Percentiles rank a stretch among this genome's conserved stretches.
Conservation (phyloP, 2,888 invertebrate genomes). For the Periphyllus acericola region DNA sequence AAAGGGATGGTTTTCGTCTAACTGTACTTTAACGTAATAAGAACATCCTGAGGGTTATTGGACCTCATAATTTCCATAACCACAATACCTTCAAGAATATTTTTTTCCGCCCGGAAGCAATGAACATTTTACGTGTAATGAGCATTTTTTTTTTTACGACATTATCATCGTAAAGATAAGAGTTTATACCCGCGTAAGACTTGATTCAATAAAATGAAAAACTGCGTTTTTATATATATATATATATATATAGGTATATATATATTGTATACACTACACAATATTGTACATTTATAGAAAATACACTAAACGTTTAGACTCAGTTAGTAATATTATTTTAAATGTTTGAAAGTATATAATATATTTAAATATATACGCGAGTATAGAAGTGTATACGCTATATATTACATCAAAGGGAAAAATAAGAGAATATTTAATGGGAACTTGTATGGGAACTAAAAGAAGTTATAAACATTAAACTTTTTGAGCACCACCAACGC, state of each 20-base stretch:
- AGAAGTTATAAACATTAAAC: neutral
- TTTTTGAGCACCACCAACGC: neutral
- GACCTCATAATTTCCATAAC: constrained; percentile 32
- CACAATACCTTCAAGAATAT: neutral
- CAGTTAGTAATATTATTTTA: neutral
- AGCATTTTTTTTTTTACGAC: constrained; percentile 21
- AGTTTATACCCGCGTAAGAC: constrained; percentile 4
- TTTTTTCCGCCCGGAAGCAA: constrained; percentile 38
- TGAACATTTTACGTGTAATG: constrained; percentile 39
- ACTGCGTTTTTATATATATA: neutral
- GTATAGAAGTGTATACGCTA: neutral
- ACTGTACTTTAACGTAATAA: constrained; percentile 23
- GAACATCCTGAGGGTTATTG: constrained; percentile 40
- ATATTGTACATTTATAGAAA: neutral
- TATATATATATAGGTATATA: no score
- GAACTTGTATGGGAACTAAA: neutral
- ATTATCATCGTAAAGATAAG: constrained; percentile 34
- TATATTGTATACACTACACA: neutral
- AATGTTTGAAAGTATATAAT: neutral
- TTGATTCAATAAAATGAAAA: constrained; percentile 20
- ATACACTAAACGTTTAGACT: no score
- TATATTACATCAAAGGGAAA: neutral
- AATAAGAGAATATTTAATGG: no score
- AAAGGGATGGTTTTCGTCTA: constrained; percentile 28
- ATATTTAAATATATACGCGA: neutral